Base-by-base conservation (phyloP, 1,140 invertebrate genomes). In the Aphaenogaster floridana region DNA sequence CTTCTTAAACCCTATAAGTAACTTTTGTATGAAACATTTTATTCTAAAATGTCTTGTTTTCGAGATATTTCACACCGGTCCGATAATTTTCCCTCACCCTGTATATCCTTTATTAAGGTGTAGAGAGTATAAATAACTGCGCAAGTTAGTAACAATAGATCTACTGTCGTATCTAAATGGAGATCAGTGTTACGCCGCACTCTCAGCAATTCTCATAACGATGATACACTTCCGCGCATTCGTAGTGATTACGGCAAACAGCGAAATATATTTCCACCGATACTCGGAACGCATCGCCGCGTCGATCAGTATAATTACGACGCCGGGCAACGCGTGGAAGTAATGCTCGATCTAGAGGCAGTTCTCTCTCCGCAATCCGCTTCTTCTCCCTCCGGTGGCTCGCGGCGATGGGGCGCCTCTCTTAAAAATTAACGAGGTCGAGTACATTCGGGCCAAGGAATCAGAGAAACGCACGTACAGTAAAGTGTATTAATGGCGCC, bases 371-470 rank as follows among this genome's bases (percentile, higher is more conserved):
- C 34, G 34, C 9, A 11, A 50, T 39, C 59, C 21, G 34, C 5
- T 48, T n/a, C 28, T 48, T 28, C n/a, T 81, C 5, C 5, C n/a
- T 21, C n/a, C 45, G 42, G n/a, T 36, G 21, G 7, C 54, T 52
- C 54, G 28, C 28, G 80, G 54, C n/a, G n/a, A 84, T 63, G 66
- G 68, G 34, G 36, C 8, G 54, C 28, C 63, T 83, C 64, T 89
- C 64, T 89, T 79, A 87, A 89, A 87, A 90, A 90, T 89, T 87
- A 87, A 90, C 85, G 77, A 71, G 83, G 34, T 86, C 89, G 68
- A 81, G 68, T 89, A 52, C 76, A 80, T 81, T 89, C 50, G 34
- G 21, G 59, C 64, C 83, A 36, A 17, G 48, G 21, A 77, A 21
- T 34, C 42, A 50, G 72, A 45, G 34, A 54, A 64, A 64, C 64